Conservation (phyloP, 1,140 invertebrate genomes). For the Melanaphis sacchari region DNA sequence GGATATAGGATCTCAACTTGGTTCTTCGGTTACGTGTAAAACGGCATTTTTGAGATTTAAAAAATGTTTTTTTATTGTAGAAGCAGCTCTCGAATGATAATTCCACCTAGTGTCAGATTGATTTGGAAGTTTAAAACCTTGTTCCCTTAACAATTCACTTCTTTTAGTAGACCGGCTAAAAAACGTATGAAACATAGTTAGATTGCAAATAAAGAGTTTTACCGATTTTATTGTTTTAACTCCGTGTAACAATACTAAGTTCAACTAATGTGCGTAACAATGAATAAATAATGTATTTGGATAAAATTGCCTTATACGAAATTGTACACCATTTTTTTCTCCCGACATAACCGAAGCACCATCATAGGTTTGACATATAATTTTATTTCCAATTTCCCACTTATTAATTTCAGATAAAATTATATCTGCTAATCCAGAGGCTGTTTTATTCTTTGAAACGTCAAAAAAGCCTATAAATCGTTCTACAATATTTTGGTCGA, state of each 20-base stretch:
- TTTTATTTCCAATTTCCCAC: slow-evolving; percentile 15
- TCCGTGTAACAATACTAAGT: slow-evolving; percentile 59
- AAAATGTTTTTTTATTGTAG: slow-evolving; percentile 23
- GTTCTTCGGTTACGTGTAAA: slow-evolving; percentile 22
- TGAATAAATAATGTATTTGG: slow-evolving; percentile 59
- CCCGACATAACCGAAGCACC: not conserved
- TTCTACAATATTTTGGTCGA: too few relatives aligned
- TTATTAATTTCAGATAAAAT: not conserved
- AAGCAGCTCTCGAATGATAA: slow-evolving; percentile 53
- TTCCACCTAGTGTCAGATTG: slow-evolving; percentile 41
- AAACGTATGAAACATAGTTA: slow-evolving; percentile 58
- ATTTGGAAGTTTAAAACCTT: slow-evolving; percentile 38
- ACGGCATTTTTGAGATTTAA: not conserved
- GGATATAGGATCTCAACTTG: not conserved
- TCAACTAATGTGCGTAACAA: slow-evolving; percentile 59
- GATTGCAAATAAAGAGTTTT: slow-evolving; percentile 57
- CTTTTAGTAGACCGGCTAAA: slow-evolving; percentile 59
- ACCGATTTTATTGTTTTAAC: slow-evolving; percentile 58
- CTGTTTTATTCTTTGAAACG: not conserved
- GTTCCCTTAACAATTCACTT: slow-evolving; percentile 39
- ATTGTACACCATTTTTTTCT: slow-evolving; percentile 47
- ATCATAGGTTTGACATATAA: not conserved
- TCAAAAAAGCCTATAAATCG: too few relatives aligned
- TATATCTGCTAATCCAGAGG: not conserved
- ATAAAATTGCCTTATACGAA: slow-evolving; percentile 37